Base-by-base conservation (phyloP, 2,113 vertebrate species). In the Circaetus cinerascens region DNA sequence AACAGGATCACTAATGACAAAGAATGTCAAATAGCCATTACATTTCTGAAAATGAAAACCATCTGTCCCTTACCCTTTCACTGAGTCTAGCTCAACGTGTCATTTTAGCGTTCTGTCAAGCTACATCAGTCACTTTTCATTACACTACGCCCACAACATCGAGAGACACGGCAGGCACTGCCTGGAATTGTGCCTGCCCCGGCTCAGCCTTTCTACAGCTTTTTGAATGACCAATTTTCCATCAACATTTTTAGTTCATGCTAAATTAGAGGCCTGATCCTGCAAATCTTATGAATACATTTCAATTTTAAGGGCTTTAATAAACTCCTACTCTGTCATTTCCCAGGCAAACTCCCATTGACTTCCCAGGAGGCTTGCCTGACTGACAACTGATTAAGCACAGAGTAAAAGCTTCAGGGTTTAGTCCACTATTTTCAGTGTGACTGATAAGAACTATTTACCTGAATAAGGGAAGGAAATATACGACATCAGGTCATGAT, bases 41-140 rank as follows among this genome's bases (percentile, higher is more conserved):
- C 29, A 86, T 77, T 84, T 88, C 68, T 90, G 60, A 50, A 92
- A 94, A 89, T 75, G 13, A 92, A 96, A 97, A 67, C 68, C 86
- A 64, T 84, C 76, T 95, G 92, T 72, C 88, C 88, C 81, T 75
- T 93, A 92, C 50, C 19, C 56, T 90, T 91, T 92, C 72, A 81
- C 59, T 94, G 86, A 92, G 74, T 86, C 55, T 88, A 77, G 59
- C 68, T 96, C 86, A 75, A 60, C 4, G 4, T 94, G 64, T 95
- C 68, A 53, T 92, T 94, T 86, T 92, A 67, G 73, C 55, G 36
- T 68, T 93, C 91, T 92, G 78, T 95, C 92, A 93, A 95, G 72
- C 64, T 74, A 29, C 72, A 91, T 95, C 86, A 84, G 94, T 92
- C 86, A 87, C 56, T 77, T 86, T 86, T 87, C 36, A 16, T 91